Percentiles rank a stretch among this genome's conserved stretches.
Evolutionary conservation across 2,888 invertebrate genomes (phyloP).

Genomic region (Tipula confusa): DNA sequence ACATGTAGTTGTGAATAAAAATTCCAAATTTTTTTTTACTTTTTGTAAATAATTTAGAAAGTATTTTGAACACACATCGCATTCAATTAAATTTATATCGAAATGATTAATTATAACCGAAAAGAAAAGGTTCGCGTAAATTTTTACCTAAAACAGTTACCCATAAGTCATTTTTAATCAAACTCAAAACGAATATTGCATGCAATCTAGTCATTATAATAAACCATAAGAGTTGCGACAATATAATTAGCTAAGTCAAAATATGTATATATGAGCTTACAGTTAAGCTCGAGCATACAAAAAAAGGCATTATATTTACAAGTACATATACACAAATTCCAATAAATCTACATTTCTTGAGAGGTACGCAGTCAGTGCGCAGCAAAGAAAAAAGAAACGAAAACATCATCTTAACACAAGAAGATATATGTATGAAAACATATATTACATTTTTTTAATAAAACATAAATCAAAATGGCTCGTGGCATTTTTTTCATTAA

Average conservation of each 20-base stretch:
- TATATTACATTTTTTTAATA: not conserved
- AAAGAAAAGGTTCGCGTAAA: not conserved
- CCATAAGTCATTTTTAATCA: not conserved
- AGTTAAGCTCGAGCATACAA: not conserved
- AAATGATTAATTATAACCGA: not conserved
- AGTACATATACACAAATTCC: not conserved
- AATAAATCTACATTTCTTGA: not conserved
- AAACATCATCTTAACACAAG: not conserved
- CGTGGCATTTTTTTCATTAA: constrained; percentile 28
- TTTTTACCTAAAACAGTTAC: not conserved
- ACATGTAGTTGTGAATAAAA: not conserved
- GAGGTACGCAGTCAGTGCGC: not conserved
- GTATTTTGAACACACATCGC: not conserved
- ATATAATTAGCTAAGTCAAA: not conserved
- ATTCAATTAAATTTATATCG: not conserved
- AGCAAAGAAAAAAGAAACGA: not conserved
- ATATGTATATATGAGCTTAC: not conserved
- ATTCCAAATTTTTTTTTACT: not conserved
- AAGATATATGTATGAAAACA: not conserved
- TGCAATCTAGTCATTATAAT: not conserved
- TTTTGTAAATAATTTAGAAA: not conserved
- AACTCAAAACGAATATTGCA: not conserved
- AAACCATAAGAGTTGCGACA: not conserved
- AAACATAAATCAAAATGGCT: constrained; percentile 29
- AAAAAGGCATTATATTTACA: not conserved